Conservation (phyloP, 2,797 vertebrate genomes). For the Acanthopagrus latus region DNA sequence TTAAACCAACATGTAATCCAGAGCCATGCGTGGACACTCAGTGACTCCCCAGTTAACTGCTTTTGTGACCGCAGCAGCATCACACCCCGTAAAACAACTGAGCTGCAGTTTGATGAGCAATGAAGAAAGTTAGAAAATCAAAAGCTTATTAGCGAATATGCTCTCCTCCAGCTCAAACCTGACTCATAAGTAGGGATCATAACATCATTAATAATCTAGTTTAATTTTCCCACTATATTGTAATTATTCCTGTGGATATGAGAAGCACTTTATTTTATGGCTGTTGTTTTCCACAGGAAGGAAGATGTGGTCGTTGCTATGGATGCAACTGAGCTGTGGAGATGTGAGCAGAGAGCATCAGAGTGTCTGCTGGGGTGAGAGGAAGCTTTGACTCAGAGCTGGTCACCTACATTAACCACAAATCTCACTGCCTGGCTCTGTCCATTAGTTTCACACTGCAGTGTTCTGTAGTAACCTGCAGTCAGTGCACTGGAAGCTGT, state of each 20-base stretch:
- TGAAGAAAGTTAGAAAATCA: background rate
- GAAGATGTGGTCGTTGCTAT: conserved; percentile 27
- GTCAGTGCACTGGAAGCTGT: background rate
- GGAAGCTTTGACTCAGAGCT: conserved; percentile 18
- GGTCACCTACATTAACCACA: conserved; percentile 10
- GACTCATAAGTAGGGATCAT: background rate
- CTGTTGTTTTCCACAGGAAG: conserved; percentile 18
- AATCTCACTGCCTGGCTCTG: background rate
- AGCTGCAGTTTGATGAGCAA: conserved; percentile 11
- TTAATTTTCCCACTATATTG: background rate
- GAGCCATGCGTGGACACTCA: background rate
- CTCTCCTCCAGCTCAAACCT: background rate
- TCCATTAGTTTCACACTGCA: conserved; percentile 1
- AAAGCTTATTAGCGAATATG: background rate
- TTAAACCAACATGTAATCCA: background rate
- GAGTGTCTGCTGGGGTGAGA: conserved; percentile 13
- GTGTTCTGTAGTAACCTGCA: background rate
- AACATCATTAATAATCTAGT: background rate
- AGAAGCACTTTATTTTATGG: background rate
- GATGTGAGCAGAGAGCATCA: conserved; percentile 5
- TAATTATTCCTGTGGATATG: background rate
- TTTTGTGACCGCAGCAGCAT: conserved; percentile 8
- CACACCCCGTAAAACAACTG: background rate
- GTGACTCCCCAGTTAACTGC: conserved; percentile 14
- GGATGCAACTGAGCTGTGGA: conserved; percentile 25